Percentiles rank a stretch among this genome's conserved stretches.
Evolutionary conservation across 2,888 invertebrate species (phyloP).

Genomic region (Adelphocoris suturalis): DNA sequence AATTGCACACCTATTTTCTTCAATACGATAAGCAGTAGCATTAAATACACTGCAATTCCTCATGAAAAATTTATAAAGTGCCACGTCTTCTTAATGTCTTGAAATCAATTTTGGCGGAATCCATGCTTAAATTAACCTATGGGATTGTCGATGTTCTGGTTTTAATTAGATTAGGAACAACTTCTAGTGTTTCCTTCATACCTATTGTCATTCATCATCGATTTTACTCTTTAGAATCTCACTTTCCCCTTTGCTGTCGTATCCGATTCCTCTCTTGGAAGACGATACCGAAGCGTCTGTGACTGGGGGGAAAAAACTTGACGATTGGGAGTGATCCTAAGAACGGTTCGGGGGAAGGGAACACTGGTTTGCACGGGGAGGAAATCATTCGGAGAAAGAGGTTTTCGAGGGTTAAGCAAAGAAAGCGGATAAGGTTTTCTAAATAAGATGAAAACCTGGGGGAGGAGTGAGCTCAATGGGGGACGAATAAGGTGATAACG

Average conservation of each 20-base stretch:
- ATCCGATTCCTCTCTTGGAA: slow-evolving; percentile 14
- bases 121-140: too few relatives aligned
- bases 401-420: slow-evolving; percentile 57
- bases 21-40: too few relatives aligned
- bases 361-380: background rate
- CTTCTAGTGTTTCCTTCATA: too few relatives aligned
- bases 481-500: slow-evolving; percentile 70
- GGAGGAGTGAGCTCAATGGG: slow-evolving; percentile 59
- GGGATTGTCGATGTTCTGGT: too few relatives aligned
- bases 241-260: background rate
- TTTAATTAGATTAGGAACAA: too few relatives aligned
- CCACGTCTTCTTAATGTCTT: too few relatives aligned
- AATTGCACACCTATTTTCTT: too few relatives aligned
- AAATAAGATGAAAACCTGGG: slow-evolving; percentile 67
- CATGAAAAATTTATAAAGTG: too few relatives aligned
- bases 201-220: background rate
- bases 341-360: background rate
- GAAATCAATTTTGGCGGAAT: too few relatives aligned
- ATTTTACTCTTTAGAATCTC: background rate
- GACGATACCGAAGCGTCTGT: background rate
- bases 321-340: background rate
- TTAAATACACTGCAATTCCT: too few relatives aligned
- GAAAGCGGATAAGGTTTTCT: slow-evolving; percentile 71
- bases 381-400: slow-evolving; percentile 49
- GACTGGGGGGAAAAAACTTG: background rate